Conservation (phyloP, 2,888 invertebrate genomes). For the Maniola hyperantus region DNA sequence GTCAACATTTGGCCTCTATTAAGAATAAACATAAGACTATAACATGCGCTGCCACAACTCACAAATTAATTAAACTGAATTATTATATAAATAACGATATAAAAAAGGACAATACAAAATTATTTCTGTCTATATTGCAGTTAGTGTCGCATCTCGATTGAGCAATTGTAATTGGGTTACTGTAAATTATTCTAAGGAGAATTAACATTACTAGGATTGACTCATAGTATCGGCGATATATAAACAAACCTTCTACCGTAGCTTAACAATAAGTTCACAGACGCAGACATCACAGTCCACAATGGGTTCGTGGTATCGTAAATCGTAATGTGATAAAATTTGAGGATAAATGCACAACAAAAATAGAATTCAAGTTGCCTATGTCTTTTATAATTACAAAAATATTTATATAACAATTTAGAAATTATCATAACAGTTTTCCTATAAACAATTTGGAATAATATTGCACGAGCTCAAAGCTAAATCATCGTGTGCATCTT, state of each 20-base stretch:
- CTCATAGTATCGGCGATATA: constrained; percentile 79
- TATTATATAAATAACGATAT: constrained; percentile 76
- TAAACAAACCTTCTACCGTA: constrained; percentile 66
- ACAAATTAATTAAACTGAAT: constrained; percentile 76
- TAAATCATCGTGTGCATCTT: constrained; percentile 72
- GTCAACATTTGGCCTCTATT: constrained; percentile 83
- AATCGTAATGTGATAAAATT: constrained; percentile 65
- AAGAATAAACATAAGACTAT: constrained; percentile 77
- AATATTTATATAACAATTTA: constrained; percentile 80
- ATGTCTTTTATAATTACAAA: constrained; percentile 80
- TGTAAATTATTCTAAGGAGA: constrained; percentile 78
- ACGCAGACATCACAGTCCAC: constrained; percentile 75
- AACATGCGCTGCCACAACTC: constrained; percentile 82
- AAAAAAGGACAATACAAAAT: constrained; percentile 75
- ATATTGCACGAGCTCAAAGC: constrained; percentile 80
- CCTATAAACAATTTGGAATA: constrained; percentile 79
- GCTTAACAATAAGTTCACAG: constrained; percentile 64
- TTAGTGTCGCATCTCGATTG: constrained; percentile 80
- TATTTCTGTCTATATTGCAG: constrained; percentile 74
- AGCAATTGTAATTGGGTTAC: constrained; percentile 79
- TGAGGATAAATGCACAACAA: constrained; percentile 82
- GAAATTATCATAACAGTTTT: constrained; percentile 77
- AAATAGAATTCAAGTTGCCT: constrained; percentile 79
- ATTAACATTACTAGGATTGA: constrained; percentile 80
- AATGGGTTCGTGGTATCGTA: constrained; percentile 69